Percentiles rank a stretch among this genome's conserved stretches.
These are phyloP conservation scores for Leuciscus waleckii DNA, from an alignment of 2,797 vertebrate species.

Conservation along the genomic window DNA sequence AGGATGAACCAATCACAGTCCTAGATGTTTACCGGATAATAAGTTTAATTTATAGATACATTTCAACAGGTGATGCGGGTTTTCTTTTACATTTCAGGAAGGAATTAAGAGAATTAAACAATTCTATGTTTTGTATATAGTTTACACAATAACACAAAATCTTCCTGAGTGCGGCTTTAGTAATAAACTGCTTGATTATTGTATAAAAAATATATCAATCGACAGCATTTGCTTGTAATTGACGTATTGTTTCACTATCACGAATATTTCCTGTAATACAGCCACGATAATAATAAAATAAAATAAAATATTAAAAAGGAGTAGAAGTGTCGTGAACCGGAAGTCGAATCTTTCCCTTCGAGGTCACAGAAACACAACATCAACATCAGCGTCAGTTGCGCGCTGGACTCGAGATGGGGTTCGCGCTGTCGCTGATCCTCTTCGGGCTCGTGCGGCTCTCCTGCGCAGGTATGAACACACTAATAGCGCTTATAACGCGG, in stretches of 20 bases:
- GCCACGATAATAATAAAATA: not conserved
- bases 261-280: not conserved
- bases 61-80: too few species aligned
- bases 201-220: not conserved
- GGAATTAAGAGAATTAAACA: not conserved
- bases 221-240: not conserved
- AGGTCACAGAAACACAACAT: not conserved
- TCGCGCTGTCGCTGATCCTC: not conserved
- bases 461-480: not conserved
- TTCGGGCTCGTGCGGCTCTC: not conserved
- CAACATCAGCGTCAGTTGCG: not conserved
- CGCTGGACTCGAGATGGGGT: too few species aligned
- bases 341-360: not conserved
- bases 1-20: not conserved
- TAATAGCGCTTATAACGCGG: not conserved
- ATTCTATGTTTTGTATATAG: not conserved
- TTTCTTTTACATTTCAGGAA: not conserved
- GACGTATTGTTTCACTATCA: not conserved
- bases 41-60: not conserved
- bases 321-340: conserved; percentile 7
- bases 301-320: not conserved
- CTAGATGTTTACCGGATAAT: not conserved
- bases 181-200: not conserved
- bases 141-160: not conserved
- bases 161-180: not conserved